Percentiles rank a stretch among this genome's conserved stretches.
These are phyloP conservation scores for Eublepharis macularius DNA, from an alignment of 2,113 vertebrate genomes.

Conservation along the genomic window DNA sequence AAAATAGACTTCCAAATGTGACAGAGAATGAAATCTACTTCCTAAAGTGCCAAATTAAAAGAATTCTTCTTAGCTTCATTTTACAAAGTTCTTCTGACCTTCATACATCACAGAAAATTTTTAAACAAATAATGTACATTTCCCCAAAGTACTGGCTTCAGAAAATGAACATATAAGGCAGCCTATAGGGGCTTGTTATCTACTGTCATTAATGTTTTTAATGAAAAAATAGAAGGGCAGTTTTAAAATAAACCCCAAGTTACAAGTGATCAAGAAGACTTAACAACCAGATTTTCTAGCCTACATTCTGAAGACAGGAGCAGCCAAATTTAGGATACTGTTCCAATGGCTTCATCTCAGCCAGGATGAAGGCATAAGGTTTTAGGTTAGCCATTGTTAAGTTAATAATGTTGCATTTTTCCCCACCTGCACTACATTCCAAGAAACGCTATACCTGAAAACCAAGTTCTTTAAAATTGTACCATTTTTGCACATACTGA, in stretches of 20 bases:
- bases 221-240: too few relatives aligned
- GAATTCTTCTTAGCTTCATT: slow-evolving; percentile 27
- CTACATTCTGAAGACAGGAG: neutral
- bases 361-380: neutral
- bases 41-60: slow-evolving; percentile 45
- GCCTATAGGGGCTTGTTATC: neutral
- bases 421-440: neutral
- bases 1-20: slow-evolving; percentile 38
- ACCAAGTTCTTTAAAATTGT: neutral
- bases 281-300: neutral
- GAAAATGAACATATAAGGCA: neutral
- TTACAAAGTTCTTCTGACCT: slow-evolving; percentile 39
- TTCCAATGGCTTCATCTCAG: neutral
- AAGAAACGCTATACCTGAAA: neutral
- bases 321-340: neutral
- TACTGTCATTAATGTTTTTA: too few relatives aligned
- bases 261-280: neutral
- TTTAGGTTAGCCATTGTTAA: neutral
- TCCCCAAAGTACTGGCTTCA: neutral
- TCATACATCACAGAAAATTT: neutral
- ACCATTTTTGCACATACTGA: neutral
- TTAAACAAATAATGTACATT: neutral
- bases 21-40: slow-evolving; percentile 49
- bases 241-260: neutral
- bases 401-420: neutral